Conservation (phyloP, 2,888 invertebrate genomes). For the Meghimatium bilineatum region DNA sequence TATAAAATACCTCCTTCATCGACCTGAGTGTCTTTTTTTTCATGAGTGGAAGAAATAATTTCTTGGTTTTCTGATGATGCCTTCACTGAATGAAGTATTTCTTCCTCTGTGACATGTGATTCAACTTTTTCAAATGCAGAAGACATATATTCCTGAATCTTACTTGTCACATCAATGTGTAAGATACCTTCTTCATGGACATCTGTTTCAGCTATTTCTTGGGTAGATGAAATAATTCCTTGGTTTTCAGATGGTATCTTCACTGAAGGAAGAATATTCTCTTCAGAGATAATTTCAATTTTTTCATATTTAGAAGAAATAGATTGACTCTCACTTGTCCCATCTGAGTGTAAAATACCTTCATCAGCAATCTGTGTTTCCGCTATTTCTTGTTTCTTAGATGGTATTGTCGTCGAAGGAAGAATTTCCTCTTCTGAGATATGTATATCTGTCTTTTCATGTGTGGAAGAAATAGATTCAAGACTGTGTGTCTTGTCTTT, state of each 20-base stretch:
- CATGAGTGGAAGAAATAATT: neutral
- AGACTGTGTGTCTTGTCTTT: neutral
- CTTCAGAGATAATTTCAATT: neutral
- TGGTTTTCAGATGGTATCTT: neutral
- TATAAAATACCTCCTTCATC: neutral
- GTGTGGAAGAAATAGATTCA: neutral
- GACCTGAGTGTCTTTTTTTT: neutral
- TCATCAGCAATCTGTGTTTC: neutral
- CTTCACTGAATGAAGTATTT: neutral
- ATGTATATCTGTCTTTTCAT: neutral
- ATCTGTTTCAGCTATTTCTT: neutral
- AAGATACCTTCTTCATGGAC: neutral
- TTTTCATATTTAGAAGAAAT: neutral
- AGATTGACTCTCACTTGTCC: neutral
- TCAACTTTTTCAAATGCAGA: neutral
- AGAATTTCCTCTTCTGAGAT: neutral
- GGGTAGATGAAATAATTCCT: neutral
- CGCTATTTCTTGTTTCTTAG: no score
- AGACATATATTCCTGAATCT: neutral
- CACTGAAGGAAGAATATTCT: neutral
- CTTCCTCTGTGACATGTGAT: neutral
- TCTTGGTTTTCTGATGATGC: neutral
- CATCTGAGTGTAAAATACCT: neutral
- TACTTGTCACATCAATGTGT: neutral
- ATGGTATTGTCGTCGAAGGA: neutral